phyloP scores from a whole-genome alignment of 2,797 vertebrate genomes.

The Semaprochilodus insignis region DNA sequence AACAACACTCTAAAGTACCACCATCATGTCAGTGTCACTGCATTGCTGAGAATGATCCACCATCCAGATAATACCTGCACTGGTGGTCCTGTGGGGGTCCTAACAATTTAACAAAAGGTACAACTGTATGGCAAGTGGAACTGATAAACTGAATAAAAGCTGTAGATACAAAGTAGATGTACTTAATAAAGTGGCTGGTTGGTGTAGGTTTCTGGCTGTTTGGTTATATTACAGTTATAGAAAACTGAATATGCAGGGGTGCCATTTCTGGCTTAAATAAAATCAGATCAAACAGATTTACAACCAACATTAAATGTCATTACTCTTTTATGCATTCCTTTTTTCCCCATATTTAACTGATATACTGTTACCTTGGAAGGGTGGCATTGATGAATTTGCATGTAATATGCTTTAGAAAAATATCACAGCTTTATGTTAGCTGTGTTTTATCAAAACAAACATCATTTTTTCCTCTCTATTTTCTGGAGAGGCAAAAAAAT shows the following conservation, averaged over 20 bases:
- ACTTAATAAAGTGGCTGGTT: too few species aligned
- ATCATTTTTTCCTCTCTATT: not conserved
- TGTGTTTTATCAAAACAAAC: constrained; percentile 21
- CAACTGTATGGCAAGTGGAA: too few species aligned
- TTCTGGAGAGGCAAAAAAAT: constrained; percentile 23
- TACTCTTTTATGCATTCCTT: not conserved
- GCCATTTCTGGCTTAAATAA: not conserved
- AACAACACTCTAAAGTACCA: too few species aligned
- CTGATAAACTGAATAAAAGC: too few species aligned
- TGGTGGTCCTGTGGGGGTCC: too few species aligned
- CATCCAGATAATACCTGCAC: too few species aligned
- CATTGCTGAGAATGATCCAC: too few species aligned
- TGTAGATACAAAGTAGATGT: too few species aligned
- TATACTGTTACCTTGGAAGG: not conserved
- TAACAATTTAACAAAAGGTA: too few species aligned
- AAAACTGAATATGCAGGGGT: not conserved
- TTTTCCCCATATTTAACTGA: not conserved
- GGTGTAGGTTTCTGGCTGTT: too few species aligned
- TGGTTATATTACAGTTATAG: too few species aligned
- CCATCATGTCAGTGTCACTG: too few species aligned
- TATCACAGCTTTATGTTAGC: constrained; percentile 15
- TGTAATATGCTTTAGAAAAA: constrained; percentile 15
- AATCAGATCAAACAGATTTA: not conserved
- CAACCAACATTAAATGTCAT: not conserved
- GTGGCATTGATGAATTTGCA: not conserved